phyloP scores from a whole-genome alignment of 2,888 invertebrate species.

The Azorinus chamasolen region DNA sequence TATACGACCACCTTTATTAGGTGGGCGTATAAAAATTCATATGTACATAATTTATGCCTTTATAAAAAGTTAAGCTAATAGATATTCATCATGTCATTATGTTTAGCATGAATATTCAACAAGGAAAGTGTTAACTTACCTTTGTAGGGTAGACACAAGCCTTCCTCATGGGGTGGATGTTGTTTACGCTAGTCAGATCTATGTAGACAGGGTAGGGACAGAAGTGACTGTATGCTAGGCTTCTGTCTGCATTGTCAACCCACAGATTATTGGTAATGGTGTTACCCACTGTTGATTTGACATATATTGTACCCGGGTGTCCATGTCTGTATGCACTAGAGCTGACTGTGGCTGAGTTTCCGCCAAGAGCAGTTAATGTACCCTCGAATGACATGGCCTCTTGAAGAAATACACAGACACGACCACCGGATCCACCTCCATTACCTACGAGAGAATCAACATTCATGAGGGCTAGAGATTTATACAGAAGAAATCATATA shows the following conservation, averaged over 20 bases:
- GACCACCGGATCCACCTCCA: constrained; percentile 75
- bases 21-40: too few species aligned
- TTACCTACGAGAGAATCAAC: constrained; percentile 61
- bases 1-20: too few species aligned
- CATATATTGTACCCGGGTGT: constrained; percentile 71
- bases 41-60: too few species aligned
- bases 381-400: constrained; percentile 69
- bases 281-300: constrained; percentile 61
- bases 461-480: too few species aligned
- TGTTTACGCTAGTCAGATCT: constrained; percentile 49
- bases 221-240: constrained; percentile 14
- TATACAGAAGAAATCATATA: background rate
- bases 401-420: constrained; percentile 67
- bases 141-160: constrained; percentile 53
- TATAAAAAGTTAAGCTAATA: too few species aligned
- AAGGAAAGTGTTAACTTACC: too few species aligned
- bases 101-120: too few species aligned
- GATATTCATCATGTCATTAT: too few species aligned
- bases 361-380: constrained; percentile 67
- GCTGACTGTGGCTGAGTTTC: too few species aligned
- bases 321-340: constrained; percentile 25
- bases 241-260: constrained; percentile 66
- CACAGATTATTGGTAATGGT: constrained; percentile 56
- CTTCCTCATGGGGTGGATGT: constrained; percentile 60
- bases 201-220: constrained; percentile 48